Conservation (phyloP, 2,113 vertebrate species). For the Phylloscopus trochilus region DNA sequence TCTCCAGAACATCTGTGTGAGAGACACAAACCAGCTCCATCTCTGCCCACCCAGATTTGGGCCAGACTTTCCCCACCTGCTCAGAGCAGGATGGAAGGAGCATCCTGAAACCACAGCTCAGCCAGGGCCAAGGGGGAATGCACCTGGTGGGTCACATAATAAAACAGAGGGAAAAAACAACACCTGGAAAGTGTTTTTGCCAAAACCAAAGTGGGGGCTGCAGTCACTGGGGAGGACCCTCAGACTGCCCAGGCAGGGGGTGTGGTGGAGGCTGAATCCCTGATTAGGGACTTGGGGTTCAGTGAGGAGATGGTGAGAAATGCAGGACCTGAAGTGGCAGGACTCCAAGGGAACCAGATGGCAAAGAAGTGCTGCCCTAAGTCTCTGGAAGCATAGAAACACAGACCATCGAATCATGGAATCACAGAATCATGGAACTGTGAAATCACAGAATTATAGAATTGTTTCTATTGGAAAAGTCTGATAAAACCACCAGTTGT, state of each 20-base stretch:
- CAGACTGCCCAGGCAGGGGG: not conserved
- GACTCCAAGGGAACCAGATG: not conserved
- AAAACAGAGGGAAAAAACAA: not conserved
- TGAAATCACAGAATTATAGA: not conserved
- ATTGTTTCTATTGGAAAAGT: not conserved
- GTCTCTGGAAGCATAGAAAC: not conserved
- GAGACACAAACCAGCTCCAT: not conserved
- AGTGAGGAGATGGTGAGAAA: not conserved
- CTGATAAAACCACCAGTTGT: not conserved
- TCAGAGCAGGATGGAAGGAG: not conserved
- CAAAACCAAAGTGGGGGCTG: not conserved
- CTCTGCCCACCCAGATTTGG: rapidly evolving
- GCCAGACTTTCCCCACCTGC: too few species aligned
- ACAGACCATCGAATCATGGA: too few species aligned
- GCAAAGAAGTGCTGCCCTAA: not conserved
- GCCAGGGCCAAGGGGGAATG: rapidly evolving
- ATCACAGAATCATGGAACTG: not conserved
- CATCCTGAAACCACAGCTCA: not conserved
- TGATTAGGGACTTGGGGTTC: not conserved
- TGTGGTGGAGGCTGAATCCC: not conserved
- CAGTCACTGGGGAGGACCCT: not conserved
- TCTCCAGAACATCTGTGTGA: rapidly evolving
- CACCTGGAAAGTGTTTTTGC: not conserved
- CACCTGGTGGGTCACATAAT: rapidly evolving
- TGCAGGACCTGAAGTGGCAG: not conserved